phyloP scores from a whole-genome alignment of 1,140 invertebrate genomes.

The Pygmarrhopalites habei region DNA sequence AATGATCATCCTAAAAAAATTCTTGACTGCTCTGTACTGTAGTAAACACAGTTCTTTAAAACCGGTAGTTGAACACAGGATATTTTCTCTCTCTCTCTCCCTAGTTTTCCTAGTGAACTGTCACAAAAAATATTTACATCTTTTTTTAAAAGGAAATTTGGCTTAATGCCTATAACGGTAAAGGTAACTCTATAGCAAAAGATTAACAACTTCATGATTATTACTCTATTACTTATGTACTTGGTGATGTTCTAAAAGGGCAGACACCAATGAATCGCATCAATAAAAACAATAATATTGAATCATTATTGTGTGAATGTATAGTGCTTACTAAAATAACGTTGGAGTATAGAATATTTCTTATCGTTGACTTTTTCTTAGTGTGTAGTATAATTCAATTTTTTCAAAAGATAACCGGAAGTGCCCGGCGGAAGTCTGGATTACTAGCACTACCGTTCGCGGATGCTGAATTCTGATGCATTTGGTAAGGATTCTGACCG shows the following conservation, averaged over 20 bases:
- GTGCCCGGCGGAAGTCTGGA: conserved; percentile 36
- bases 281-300: not conserved
- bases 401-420: conserved; percentile 36
- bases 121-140: too few species aligned
- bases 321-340: not conserved
- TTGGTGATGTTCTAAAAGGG: not conserved
- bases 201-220: too few species aligned
- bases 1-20: too few species aligned
- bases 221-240: not conserved
- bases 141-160: too few species aligned
- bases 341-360: not conserved
- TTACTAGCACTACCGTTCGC: conserved; percentile 20
- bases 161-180: too few species aligned
- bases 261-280: not conserved
- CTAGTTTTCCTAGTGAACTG: too few species aligned
- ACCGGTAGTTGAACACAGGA: too few species aligned
- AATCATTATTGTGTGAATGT: not conserved
- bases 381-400: not conserved
- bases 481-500: conserved; percentile 37
- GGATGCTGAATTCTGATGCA: conserved; percentile 28
- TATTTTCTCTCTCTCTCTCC: too few species aligned
- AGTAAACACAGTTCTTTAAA: too few species aligned
- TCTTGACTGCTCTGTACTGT: too few species aligned
- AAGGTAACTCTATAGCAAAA: too few species aligned
- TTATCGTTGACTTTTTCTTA: not conserved